Evolutionary conservation across 1,140 invertebrate species (phyloP), one percentile per base, ranked within the genome.

Genomic region (Calliphora vicina): DNA sequence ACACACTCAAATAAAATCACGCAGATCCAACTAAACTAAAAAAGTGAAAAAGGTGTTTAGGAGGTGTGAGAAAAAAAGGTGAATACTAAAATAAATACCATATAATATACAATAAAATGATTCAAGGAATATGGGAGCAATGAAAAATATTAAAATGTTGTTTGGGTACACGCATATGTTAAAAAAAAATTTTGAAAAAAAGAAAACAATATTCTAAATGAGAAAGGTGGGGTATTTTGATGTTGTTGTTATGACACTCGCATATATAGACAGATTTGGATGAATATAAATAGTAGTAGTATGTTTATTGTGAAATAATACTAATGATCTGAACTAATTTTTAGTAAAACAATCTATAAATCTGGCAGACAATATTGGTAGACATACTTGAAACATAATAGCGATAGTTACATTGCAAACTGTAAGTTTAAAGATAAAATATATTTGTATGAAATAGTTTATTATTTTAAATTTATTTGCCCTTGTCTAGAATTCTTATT

Each of bases 31-130:
- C 61, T 25, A 67, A 57, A 57, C 50, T n/a, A 15, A 67, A 12
- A 67, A 67, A n/a, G 45, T 17, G 61, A 67, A 67, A 67, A 67
- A 67, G 20, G 61, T 67, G n/a, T 67, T 67, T 67, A 23, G 23
- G 61, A 67, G 61, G 50, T 10, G 61, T 67, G 50, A n/a, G 50
- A 67, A 67, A 67, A 25, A 67, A 67, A 67, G 61, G 61, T 67
- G 61, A 67, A 67, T 67, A 67, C 61, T 25, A 67, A 23, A 67
- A 67, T 23, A 67, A 67, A 67, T 23, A 67, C 1, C 12, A 50
- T 50, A 50, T 4, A 35, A 6, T 8, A 50, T 50, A 50, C 12
- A 12, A 17, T 17, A 17, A 50, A 50, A 50, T 50, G 12, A n/a
- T 50, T 6, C 45, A 50, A 50, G 45, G 45, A 50, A 17, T 50